A percentile compares a stretch with the other conserved stretches of the same genome.
Evolutionary conservation across 2,113 vertebrate genomes (phyloP).

Genomic region (Octodon degus): DNA sequence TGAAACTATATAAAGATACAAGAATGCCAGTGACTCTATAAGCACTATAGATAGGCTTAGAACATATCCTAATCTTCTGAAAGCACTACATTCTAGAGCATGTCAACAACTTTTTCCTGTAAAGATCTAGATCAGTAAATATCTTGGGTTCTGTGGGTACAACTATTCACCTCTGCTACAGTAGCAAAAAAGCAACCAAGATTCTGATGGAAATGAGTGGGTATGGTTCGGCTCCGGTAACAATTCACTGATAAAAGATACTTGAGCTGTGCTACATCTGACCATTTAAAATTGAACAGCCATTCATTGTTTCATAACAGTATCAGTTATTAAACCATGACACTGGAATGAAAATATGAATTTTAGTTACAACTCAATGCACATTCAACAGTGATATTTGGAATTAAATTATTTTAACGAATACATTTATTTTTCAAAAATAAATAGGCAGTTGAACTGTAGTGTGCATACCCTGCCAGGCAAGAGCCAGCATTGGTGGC

Average conservation of each 20-base stretch:
- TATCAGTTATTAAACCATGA: conserved; percentile 88
- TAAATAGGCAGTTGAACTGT: conserved; percentile 59
- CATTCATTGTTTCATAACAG: conserved; percentile 87
- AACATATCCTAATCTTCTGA: not conserved
- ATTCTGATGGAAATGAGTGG: not conserved
- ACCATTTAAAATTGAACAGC: conserved; percentile 85
- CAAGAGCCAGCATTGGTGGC: not conserved
- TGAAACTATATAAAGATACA: not conserved
- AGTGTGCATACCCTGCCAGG: not conserved
- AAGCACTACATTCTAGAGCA: not conserved
- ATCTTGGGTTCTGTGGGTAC: not conserved
- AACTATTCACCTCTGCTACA: not conserved
- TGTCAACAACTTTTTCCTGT: not conserved
- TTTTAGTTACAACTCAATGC: conserved; percentile 90
- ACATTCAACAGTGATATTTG: conserved; percentile 92
- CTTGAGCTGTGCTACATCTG: conserved; percentile 88
- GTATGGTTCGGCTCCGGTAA: not conserved
- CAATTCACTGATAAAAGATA: not conserved
- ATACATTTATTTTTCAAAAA: conserved; percentile 93
- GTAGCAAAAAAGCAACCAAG: not conserved
- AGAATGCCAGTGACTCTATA: not conserved
- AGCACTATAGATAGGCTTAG: not conserved
- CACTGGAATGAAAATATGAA: conserved; percentile 88
- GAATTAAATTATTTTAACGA: conserved; percentile 94
- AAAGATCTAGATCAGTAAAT: not conserved